Conservation (phyloP, 2,888 invertebrate genomes). For the Drosophila gaucha region DNA sequence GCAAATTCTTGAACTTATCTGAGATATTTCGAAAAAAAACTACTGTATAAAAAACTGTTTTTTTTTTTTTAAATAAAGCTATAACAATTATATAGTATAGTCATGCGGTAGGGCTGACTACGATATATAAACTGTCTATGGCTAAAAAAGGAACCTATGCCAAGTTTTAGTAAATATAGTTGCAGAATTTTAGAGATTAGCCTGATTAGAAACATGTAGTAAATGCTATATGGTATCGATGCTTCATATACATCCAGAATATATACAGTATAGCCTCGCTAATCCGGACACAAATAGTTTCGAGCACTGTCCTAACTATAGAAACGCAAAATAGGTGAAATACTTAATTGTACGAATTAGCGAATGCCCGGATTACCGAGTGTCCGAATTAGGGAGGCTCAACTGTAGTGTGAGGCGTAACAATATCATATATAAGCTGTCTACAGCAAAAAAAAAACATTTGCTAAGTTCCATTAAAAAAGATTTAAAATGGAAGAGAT, state of each 20-base stretch:
- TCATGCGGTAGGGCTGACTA: too few relatives aligned
- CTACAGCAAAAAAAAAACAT: not conserved
- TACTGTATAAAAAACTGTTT: too few relatives aligned
- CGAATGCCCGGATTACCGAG: too few relatives aligned
- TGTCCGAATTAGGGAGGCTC: too few relatives aligned
- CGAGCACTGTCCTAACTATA: too few relatives aligned
- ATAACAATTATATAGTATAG: too few relatives aligned
- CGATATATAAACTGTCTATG: not conserved
- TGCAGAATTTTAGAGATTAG: not conserved
- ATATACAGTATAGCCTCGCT: not conserved
- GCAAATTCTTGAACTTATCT: too few relatives aligned
- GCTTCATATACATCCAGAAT: not conserved
- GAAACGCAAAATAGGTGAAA: too few relatives aligned
- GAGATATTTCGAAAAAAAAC: not conserved
- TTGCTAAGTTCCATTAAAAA: not conserved
- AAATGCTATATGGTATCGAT: not conserved
- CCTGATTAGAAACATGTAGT: not conserved
- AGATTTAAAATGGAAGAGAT: constrained; percentile 5
- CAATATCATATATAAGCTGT: not conserved
- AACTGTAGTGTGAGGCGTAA: too few relatives aligned
- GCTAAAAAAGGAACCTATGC: not conserved
- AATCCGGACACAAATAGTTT: too few relatives aligned
- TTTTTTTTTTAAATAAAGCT: too few relatives aligned
- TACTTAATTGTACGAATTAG: too few relatives aligned
- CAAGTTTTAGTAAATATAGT: not conserved